Base-by-base conservation (phyloP, 2,888 invertebrate species). In the Electrophaes corylata region DNA sequence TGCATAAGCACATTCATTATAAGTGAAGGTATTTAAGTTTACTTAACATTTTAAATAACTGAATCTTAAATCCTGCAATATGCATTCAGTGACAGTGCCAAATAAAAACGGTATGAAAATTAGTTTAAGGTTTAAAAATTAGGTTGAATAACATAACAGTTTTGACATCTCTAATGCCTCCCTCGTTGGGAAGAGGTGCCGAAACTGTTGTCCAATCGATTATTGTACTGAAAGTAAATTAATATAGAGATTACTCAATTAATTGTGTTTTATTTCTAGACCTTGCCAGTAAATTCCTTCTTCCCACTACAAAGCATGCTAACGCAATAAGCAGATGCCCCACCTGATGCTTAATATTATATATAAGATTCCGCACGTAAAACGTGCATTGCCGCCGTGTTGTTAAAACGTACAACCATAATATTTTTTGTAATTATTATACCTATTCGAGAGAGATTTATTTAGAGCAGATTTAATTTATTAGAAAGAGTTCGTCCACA, bases 241-340 rank as follows among this genome's bases (percentile, higher is more conserved):
- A 85, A 86, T 87, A 90, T 88, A 90, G 86, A 88, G 79, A 86
- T 83, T 88, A 90, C 86, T 86, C 80, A 72, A 84, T 79, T 71
- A 63, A 69, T 60, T 45, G 71, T 73, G 66, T 78, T 80, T 84
- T 73, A 76, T 75, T 73, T 70, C 5, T 16, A 33, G n/a, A n/a
- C n/a, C n/a, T n/a, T n/a, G n/a, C n/a, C n/a, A n/a, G n/a, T n/a
- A n/a, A n/a, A n/a, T n/a, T n/a, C n/a, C n/a, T n/a, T n/a, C n/a
- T n/a, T n/a, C n/a, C n/a, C n/a, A n/a, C n/a, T n/a, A n/a, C n/a
- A n/a, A n/a, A n/a, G n/a, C n/a, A n/a, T n/a, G n/a, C n/a, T n/a
- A n/a, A n/a, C n/a, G n/a, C n/a, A n/a, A n/a, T n/a, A n/a, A n/a
- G n/a, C n/a, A n/a, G n/a, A n/a, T n/a, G n/a, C n/a, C n/a, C n/a